These are phyloP conservation scores for Listrodromus nycthemerus DNA, from an alignment of 2,888 invertebrate species.

Conservation along the genomic window DNA sequence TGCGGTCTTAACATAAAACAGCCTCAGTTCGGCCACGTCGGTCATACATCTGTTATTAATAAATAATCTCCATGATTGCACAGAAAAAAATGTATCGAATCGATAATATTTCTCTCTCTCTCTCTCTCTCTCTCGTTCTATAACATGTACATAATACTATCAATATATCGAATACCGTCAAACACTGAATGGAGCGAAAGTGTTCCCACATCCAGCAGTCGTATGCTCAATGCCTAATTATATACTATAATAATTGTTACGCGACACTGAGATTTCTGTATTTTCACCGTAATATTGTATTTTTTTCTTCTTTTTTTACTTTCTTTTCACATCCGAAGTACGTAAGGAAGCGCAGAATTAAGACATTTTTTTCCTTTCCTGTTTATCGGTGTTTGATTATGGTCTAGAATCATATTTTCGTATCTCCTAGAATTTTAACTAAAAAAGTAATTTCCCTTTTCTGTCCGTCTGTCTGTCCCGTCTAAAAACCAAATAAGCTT, in stretches of 20 bases:
- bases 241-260: not conserved
- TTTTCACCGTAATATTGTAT: not conserved
- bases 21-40: not conserved
- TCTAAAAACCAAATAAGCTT: no score
- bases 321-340: not conserved
- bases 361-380: not conserved
- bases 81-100: constrained; percentile 15
- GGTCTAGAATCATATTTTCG: no score
- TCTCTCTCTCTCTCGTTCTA: not conserved
- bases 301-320: not conserved
- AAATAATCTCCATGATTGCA: constrained; percentile 35
- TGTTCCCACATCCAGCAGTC: constrained; percentile 28
- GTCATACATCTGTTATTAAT: constrained; percentile 1
- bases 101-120: constrained; percentile 3
- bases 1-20: constrained; percentile 43
- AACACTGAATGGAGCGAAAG: constrained; percentile 41
- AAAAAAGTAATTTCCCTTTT: no score
- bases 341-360: not conserved
- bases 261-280: constrained; percentile 25
- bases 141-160: constrained; percentile 46
- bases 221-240: constrained; percentile 11
- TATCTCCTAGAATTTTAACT: no score
- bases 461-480: no score
- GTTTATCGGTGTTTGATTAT: not conserved
- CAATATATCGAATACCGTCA: constrained; percentile 35